Percentiles rank a stretch among this genome's conserved stretches.
These are phyloP conservation scores for Eudorcas thomsonii DNA, from an alignment of 2,113 vertebrate genomes.

Conservation along the genomic window DNA sequence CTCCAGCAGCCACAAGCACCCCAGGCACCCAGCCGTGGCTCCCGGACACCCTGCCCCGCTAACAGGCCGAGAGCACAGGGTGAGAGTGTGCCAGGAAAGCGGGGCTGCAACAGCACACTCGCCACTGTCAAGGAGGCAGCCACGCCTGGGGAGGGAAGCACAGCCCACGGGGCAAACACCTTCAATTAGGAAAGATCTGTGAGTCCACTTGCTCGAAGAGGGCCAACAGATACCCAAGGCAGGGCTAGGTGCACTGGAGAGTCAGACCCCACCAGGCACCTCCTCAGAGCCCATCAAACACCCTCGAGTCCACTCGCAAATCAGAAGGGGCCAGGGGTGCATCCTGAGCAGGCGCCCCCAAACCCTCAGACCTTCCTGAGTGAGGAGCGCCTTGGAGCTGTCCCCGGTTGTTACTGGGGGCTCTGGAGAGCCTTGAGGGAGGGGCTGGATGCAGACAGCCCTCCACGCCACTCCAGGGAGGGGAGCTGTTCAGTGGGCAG, in stretches of 20 bases:
- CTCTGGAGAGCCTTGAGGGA: neutral
- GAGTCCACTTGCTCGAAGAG: accelerated
- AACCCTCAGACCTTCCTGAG: neutral
- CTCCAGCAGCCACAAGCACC: neutral
- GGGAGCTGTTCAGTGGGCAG: neutral
- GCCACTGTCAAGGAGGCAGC: neutral
- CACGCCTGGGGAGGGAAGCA: too few relatives aligned
- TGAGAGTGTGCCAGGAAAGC: neutral
- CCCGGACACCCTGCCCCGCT: neutral
- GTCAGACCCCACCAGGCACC: neutral
- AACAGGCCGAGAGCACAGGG: accelerated
- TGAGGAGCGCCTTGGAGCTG: neutral
- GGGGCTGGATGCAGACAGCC: neutral
- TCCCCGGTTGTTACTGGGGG: neutral
- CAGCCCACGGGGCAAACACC: neutral
- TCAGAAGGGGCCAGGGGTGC: neutral
- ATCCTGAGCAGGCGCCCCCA: neutral
- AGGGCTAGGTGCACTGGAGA: accelerated
- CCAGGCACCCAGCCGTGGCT: accelerated
- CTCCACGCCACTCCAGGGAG: neutral
- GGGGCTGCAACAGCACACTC: accelerated
- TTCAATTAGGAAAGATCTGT: accelerated
- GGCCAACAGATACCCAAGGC: neutral
- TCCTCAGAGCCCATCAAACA: too few relatives aligned
- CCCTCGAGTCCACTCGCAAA: too few relatives aligned